A percentile compares a stretch with the other conserved stretches of the same genome.
These are phyloP conservation scores for Coptodon bakossiorum DNA, from an alignment of 2,113 vertebrate genomes.

Conservation along the genomic window DNA sequence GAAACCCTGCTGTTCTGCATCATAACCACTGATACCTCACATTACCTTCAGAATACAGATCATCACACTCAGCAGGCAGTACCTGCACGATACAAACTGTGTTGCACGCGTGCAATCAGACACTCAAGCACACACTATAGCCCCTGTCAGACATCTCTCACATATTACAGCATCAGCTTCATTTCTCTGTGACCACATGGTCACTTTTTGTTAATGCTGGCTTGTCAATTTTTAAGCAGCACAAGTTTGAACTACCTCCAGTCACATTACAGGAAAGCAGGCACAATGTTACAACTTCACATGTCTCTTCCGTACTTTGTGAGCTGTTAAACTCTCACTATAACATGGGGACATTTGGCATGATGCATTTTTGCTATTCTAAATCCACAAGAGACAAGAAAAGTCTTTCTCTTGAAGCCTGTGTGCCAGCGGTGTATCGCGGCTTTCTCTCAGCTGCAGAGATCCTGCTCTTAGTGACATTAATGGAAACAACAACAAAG, in stretches of 20 bases:
- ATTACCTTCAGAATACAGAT: neutral
- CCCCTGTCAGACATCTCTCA: neutral
- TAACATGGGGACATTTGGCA: neutral
- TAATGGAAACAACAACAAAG: neutral
- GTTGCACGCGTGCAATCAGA: neutral
- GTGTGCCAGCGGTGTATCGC: neutral
- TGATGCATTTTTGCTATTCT: neutral
- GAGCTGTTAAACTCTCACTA: neutral
- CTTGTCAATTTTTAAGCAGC: neutral
- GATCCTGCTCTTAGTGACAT: neutral
- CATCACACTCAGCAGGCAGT: neutral
- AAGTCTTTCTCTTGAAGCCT: neutral
- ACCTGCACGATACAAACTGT: neutral
- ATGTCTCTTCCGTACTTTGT: neutral
- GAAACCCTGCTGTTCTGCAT: neutral
- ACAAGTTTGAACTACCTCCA: neutral
- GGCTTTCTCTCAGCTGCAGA: neutral
- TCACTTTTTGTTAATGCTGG: neutral
- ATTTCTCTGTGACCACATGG: neutral
- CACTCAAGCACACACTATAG: neutral
- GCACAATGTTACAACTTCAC: neutral
- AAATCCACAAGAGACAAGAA: neutral
- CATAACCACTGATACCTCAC: neutral
- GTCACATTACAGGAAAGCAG: neutral
- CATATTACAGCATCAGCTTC: neutral